Base-by-base conservation (phyloP, 2,113 vertebrate species). In the Ginglymostoma cirratum region DNA sequence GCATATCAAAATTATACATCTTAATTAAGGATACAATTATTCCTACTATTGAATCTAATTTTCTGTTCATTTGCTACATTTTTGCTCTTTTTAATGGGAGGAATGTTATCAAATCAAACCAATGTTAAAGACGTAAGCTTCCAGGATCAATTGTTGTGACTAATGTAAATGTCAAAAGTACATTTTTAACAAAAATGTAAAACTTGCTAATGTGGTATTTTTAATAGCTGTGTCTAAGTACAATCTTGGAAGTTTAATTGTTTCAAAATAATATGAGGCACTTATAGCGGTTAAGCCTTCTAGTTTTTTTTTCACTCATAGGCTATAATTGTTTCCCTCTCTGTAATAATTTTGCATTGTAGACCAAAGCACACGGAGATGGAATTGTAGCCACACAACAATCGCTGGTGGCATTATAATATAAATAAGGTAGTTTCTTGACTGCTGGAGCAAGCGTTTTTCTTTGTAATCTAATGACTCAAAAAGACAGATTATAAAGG, bases 401-500 rank as follows among this genome's bases (percentile, higher is more conserved):
- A 95, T 72, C 12, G 67, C 66, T 95, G 69, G 69, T 95, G 69
- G 45, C 94, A 72, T 95, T 69, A 70, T 45, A 55, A 95, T 72
- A 70, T 70, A 72, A 93, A 93, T 93, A 93, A 66, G 89, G 67
- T 95, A 45, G 45, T 95, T 72, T 72, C 69, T 95, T 52, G 38
- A 48, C 42, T 72, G 94, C 94, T 72, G 42, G n/a, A 95, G 66
- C 45, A 72, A 95, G 67, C 94, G 76, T 45, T 72, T 95, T 95
- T 94, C 67, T 70, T 95, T 95, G 89, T 52, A 34, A 48, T 76
- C 67, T 45, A 72, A 72, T 72, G 72, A 95, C 38, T 70, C 93
- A 95, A 38, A 95, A 95, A 95, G 67, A 93, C 69, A 52, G 67
- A 95, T 95, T 95, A 95, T 45, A 95, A 52, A 95, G 94, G 94